Percentiles rank a stretch among this genome's conserved stretches.
These are phyloP conservation scores for Onychostruthus taczanowskii DNA, from an alignment of 2,113 vertebrate genomes.

Conservation along the genomic window DNA sequence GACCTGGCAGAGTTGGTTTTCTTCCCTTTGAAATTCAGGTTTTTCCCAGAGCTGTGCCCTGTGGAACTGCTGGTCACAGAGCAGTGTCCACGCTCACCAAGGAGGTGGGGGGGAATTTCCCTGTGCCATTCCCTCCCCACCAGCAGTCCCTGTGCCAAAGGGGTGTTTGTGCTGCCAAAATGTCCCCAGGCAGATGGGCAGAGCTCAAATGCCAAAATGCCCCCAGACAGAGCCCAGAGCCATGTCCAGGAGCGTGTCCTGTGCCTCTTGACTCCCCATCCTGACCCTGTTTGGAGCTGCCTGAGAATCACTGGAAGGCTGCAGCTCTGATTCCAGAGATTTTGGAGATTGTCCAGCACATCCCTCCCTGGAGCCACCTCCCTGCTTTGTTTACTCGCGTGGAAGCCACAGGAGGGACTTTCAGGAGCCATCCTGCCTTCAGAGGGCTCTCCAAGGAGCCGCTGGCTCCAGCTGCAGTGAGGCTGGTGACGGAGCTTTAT, in stretches of 20 bases:
- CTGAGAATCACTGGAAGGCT: neutral
- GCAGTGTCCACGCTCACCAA: accelerated
- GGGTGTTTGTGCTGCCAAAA: neutral
- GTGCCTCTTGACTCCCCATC: accelerated
- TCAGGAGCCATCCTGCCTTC: neutral
- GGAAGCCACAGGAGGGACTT: neutral
- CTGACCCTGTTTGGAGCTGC: neutral
- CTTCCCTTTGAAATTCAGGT: neutral
- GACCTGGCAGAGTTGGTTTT: neutral
- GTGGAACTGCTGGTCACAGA: neutral
- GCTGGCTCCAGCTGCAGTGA: accelerated
- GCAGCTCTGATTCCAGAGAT: neutral
- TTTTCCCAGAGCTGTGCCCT: neutral
- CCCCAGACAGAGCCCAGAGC: neutral
- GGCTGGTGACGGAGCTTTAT: neutral
- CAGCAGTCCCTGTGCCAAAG: neutral
- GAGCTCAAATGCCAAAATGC: neutral
- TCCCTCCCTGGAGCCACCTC: neutral
- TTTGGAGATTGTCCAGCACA: neutral
- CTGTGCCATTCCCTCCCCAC: accelerated
- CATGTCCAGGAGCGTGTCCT: neutral
- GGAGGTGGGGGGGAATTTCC: neutral
- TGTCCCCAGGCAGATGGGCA: neutral
- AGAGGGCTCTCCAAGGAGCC: neutral
- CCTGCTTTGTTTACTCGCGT: neutral